Percentiles rank a stretch among this genome's conserved stretches.
phyloP scores from a whole-genome alignment of 2,888 invertebrate species.

The Pyrocoelia pectoralis region DNA sequence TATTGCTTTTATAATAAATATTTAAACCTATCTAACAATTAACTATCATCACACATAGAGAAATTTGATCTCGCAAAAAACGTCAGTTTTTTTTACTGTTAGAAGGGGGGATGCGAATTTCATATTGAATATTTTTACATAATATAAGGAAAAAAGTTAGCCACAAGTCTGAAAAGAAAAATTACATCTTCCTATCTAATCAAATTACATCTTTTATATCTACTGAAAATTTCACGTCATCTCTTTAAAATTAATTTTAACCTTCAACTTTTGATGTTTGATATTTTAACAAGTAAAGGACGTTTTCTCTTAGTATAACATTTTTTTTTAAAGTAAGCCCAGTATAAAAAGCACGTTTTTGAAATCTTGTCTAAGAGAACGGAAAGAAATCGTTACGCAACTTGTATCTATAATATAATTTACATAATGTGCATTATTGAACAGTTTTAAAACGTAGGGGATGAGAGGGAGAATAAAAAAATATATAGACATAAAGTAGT shows the following conservation, averaged over 20 bases:
- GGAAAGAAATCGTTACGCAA: constrained; percentile 10
- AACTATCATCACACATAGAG: background rate
- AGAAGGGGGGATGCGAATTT: background rate
- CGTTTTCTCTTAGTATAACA: background rate
- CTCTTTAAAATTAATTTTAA: constrained; percentile 14
- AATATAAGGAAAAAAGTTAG: constrained; percentile 2
- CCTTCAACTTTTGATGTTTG: constrained; percentile 13
- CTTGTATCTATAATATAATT: constrained; percentile 52
- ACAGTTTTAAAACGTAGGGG: constrained; percentile 41
- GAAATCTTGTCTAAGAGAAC: background rate
- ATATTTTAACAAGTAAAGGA: constrained; percentile 12
- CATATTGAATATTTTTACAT: constrained; percentile 8
- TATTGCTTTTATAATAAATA: too few relatives aligned
- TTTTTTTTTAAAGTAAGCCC: constrained; percentile 2
- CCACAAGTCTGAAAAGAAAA: constrained; percentile 4
- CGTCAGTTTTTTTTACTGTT: background rate
- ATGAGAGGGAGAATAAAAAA: too few relatives aligned
- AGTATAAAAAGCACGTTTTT: constrained; percentile 4
- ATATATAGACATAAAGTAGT: constrained; percentile 51
- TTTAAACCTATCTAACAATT: too few relatives aligned
- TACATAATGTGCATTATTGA: constrained; percentile 56
- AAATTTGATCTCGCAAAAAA: background rate
- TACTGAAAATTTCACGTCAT: constrained; percentile 8
- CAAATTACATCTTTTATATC: constrained; percentile 3
- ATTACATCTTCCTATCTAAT: constrained; percentile 2